Evolutionary conservation across 2,113 vertebrate species (phyloP).

Genomic region (Tor tambroides): DNA sequence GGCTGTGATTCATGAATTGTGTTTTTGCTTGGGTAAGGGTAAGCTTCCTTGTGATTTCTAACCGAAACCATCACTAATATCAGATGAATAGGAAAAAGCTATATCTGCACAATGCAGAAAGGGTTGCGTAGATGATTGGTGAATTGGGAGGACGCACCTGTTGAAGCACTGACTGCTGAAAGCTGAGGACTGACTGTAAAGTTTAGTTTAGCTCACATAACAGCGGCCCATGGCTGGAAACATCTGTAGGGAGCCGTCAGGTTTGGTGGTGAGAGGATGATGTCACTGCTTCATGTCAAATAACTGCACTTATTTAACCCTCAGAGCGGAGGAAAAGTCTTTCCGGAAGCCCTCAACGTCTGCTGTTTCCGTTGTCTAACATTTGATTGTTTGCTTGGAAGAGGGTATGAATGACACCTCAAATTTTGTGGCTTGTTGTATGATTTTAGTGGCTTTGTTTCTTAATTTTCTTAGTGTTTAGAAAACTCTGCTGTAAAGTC

Average conservation of each 20-base stretch:
- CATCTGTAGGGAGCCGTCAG: constrained; percentile 68
- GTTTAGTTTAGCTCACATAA: constrained; percentile 58
- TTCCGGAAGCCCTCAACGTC: not conserved
- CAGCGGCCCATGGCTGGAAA: constrained; percentile 43
- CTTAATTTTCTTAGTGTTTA: not conserved
- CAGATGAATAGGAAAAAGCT: not conserved
- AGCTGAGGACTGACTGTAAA: constrained; percentile 50
- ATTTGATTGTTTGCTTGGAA: constrained; percentile 8
- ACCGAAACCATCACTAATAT: not conserved
- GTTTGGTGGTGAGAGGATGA: constrained; percentile 65
- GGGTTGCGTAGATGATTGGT: not conserved
- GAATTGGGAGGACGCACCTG: constrained; percentile 57
- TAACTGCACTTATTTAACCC: constrained; percentile 16
- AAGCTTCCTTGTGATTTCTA: not conserved
- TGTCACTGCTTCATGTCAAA: constrained; percentile 70
- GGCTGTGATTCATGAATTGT: not conserved
- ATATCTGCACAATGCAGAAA: not conserved
- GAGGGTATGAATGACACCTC: not conserved
- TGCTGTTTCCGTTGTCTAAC: not conserved
- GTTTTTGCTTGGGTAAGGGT: not conserved
- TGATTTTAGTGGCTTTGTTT: not conserved
- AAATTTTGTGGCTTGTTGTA: not conserved
- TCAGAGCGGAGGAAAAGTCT: constrained; percentile 15
- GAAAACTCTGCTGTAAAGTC: not conserved
- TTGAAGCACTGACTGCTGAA: constrained; percentile 41